These are phyloP conservation scores for Thrips palmi DNA, from an alignment of 1,140 invertebrate species.

Conservation along the genomic window DNA sequence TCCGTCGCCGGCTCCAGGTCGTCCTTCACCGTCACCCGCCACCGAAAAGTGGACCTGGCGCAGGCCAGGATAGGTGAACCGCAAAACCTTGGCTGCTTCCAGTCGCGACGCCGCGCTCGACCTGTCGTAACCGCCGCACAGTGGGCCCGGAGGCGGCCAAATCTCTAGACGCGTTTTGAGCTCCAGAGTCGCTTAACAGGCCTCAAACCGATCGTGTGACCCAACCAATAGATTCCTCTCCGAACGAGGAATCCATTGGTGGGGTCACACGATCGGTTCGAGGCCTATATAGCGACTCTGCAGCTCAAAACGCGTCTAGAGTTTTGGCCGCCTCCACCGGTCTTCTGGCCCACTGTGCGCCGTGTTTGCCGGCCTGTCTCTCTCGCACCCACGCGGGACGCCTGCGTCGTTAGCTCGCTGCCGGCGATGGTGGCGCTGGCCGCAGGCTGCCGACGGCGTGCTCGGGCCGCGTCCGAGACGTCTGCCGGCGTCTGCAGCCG, in stretches of 20 bases:
- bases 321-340: no score
- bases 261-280: no score
- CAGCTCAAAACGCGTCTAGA: no score
- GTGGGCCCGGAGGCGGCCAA: no score
- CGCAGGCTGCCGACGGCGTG: background rate
- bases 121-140: no score
- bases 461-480: background rate
- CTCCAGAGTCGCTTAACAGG: slow-evolving; percentile 3
- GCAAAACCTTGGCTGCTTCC: background rate
- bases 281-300: no score
- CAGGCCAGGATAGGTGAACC: slow-evolving; percentile 12
- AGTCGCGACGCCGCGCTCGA: background rate
- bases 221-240: no score
- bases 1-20: no score
- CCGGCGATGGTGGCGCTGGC: background rate
- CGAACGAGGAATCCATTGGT: no score
- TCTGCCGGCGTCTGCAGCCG: slow-evolving; percentile 4
- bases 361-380: slow-evolving; percentile 5
- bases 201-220: background rate
- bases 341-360: slow-evolving; percentile 1
- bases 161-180: background rate
- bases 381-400: background rate
- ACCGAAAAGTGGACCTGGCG: slow-evolving; percentile 14
- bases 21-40: slow-evolving; percentile 14
- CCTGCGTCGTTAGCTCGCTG: background rate